A percentile compares a stretch with the other conserved stretches of the same genome.
Conservation (phyloP, 2,113 vertebrate species). For the Pseudorhombus dupliciocellatus region DNA sequence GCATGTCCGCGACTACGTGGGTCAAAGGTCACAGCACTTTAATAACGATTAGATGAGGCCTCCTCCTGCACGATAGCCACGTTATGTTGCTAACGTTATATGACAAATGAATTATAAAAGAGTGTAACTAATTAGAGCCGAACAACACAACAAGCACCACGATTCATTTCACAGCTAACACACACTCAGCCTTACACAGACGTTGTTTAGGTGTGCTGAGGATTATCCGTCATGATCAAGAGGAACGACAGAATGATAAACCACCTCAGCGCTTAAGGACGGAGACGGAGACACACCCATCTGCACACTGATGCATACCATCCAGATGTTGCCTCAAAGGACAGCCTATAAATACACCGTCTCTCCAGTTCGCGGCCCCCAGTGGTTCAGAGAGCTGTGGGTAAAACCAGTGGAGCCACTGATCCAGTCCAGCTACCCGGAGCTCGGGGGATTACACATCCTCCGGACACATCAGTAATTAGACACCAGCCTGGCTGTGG, state of each 20-base stretch:
- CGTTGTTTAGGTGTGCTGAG: not conserved
- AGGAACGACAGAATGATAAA: constrained; percentile 38
- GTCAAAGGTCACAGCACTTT: constrained; percentile 10
- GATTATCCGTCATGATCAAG: constrained; percentile 26
- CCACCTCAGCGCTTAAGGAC: constrained; percentile 21
- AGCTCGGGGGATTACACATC: constrained; percentile 43
- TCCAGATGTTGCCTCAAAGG: constrained; percentile 44
- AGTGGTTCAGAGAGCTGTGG: constrained; percentile 35
- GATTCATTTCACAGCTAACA: too few species aligned
- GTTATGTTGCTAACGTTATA: not conserved
- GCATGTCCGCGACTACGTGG: not conserved
- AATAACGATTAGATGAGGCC: not conserved
- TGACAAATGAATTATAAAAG: not conserved
- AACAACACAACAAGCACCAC: not conserved
- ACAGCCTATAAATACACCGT: not conserved
- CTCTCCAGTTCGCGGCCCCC: constrained; percentile 1
- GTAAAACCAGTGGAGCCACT: constrained; percentile 46
- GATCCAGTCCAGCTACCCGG: constrained; percentile 42
- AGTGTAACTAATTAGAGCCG: not conserved
- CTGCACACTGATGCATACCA: constrained; percentile 24
- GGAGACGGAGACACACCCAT: constrained; percentile 33
- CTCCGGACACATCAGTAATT: constrained; percentile 51
- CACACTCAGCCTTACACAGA: not conserved
- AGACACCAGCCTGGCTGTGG: constrained; percentile 34
- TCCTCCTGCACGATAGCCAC: not conserved